These are phyloP conservation scores for Rotaria socialis DNA, from an alignment of 2,888 invertebrate species.

Conservation along the genomic window DNA sequence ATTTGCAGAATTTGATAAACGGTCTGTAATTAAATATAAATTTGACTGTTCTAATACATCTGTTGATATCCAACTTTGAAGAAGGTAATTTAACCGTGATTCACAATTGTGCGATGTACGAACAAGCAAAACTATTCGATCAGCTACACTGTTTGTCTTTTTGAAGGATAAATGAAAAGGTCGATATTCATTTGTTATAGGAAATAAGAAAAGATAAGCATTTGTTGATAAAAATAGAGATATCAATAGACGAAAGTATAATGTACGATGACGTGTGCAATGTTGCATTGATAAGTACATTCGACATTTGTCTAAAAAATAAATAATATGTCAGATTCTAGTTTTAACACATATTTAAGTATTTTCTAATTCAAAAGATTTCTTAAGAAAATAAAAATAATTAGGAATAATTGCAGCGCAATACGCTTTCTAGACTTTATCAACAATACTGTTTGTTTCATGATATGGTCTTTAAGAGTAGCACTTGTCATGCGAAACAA, in stretches of 20 bases:
- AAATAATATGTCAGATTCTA: too few species aligned
- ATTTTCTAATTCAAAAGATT: too few species aligned
- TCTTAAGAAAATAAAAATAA: too few species aligned
- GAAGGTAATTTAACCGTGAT: slow-evolving; percentile 1
- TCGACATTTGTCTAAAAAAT: too few species aligned
- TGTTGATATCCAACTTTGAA: slow-evolving; percentile 9
- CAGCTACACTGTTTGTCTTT: background rate
- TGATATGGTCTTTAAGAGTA: too few species aligned
- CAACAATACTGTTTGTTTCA: too few species aligned
- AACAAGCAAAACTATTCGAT: background rate
- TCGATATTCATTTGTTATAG: background rate
- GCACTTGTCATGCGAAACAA: too few species aligned
- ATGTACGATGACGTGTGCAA: background rate
- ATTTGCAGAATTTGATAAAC: background rate
- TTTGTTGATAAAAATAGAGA: background rate
- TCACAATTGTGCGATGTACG: slow-evolving; percentile 20
- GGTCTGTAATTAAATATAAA: background rate
- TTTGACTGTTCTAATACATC: background rate
- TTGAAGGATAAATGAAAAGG: background rate
- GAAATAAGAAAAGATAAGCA: background rate
- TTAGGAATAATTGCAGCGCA: too few species aligned
- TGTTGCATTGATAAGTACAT: background rate
- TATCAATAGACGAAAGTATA: background rate
- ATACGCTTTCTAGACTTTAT: too few species aligned
- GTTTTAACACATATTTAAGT: too few species aligned